Evolutionary conservation across 2,888 invertebrate species (phyloP).

Genomic region (Leptinotarsa tumamoca): DNA sequence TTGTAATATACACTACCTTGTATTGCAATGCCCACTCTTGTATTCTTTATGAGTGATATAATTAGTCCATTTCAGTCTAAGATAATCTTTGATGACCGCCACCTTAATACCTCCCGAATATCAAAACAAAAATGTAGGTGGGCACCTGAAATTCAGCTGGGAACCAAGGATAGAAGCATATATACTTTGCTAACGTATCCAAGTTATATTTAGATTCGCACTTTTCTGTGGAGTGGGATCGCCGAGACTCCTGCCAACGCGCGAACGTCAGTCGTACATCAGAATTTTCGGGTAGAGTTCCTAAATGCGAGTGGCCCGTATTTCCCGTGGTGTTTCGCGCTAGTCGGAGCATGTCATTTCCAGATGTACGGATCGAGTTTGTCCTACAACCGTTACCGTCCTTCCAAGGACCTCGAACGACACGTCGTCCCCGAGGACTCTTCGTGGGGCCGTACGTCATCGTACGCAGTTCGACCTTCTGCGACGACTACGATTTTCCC

Average conservation of each 20-base stretch:
- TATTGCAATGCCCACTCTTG: too few relatives aligned
- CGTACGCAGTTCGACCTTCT: slow-evolving; percentile 42
- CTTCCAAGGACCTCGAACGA: slow-evolving; percentile 58
- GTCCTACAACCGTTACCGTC: slow-evolving; percentile 62
- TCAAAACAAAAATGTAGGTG: slow-evolving; percentile 47
- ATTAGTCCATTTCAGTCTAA: too few relatives aligned
- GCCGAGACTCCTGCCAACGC: slow-evolving; percentile 56
- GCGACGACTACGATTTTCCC: slow-evolving; percentile 37
- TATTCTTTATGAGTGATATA: too few relatives aligned
- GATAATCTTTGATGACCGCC: background rate
- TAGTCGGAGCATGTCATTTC: slow-evolving; percentile 35
- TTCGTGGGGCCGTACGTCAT: slow-evolving; percentile 44
- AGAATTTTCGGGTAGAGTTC: slow-evolving; percentile 37
- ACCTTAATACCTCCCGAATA: slow-evolving; percentile 37
- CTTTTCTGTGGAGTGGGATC: slow-evolving; percentile 72
- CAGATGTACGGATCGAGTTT: slow-evolving; percentile 59
- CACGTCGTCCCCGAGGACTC: slow-evolving; percentile 42
- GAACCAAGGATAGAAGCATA: slow-evolving; percentile 52
- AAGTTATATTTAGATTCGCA: slow-evolving; percentile 76
- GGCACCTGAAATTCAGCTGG: slow-evolving; percentile 48
- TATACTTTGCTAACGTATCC: slow-evolving; percentile 53
- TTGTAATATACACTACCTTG: too few relatives aligned
- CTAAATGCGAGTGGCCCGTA: slow-evolving; percentile 6
- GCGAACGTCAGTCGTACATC: slow-evolving; percentile 32
- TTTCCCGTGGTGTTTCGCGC: slow-evolving; percentile 26